Base-by-base conservation (phyloP, 2,797 vertebrate genomes). In the Takifugu ocellatus region DNA sequence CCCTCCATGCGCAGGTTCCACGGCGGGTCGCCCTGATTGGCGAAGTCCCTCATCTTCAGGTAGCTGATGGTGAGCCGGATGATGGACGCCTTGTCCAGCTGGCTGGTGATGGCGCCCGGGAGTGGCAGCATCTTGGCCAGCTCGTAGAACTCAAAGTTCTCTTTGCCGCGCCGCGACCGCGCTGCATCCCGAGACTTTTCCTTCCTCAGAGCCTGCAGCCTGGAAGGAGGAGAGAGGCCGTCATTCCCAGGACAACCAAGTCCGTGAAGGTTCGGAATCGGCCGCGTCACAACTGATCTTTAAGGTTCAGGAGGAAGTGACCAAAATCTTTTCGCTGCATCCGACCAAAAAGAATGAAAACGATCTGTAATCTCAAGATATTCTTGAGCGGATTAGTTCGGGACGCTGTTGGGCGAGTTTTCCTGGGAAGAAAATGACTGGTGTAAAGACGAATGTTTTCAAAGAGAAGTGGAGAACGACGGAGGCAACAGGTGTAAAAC, bases 61-160 rank as follows among this genome's bases (percentile, higher is more conserved):
- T 98, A 98, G 90, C 96, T 98, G 90, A 98, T 98, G 89, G 96
- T 98, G 77, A 98, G 94, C 66, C 96, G 92, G 77, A 98, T 98
- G 89, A 98, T 97, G 87, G 96, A 98, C 14, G 96, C 96, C 86
- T 98, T 98, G 92, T 98, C 96, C 78, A 98, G 93, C 83, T 98
- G 96, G 74, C 94, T 96, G 77, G 96, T 98, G 90, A 98, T 98
- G 90, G 96, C 96, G 43, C 95, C 96, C 61, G 96, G 96, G 68
- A 98, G 94, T 0, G 96, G 96, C 86, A 98, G 92, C 90, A 98
- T 91, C 86, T 98, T 98, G 77, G 96, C 96, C 91, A 98, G 88
- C 77, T 98, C 96, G 44, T 98, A 98, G 84, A 98, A 98, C 87
- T 98, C 96, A 88, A 98, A 98, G 87, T 98, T 98, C 87, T 98